These are phyloP conservation scores for Sphaerophoria rueppellii DNA, from an alignment of 2,888 invertebrate genomes.

Conservation along the genomic window DNA sequence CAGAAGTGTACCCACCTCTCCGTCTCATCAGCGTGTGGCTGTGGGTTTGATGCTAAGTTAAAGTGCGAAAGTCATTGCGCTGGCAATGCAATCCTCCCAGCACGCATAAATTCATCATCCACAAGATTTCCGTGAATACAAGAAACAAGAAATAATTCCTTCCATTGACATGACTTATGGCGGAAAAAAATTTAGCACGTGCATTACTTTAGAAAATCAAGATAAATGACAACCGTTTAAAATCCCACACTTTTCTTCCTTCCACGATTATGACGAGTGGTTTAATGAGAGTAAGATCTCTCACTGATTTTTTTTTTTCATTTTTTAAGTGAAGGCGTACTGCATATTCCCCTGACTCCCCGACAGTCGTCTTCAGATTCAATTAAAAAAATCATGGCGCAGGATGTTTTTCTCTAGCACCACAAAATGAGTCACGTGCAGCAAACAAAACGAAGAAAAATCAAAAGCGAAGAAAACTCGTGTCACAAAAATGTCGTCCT, in stretches of 20 bases:
- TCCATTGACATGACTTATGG: constrained; percentile 54
- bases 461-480: neutral
- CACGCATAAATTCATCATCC: neutral
- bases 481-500: neutral
- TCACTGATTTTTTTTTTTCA: neutral
- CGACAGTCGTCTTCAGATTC: constrained; percentile 42
- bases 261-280: neutral
- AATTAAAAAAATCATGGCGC: constrained; percentile 53
- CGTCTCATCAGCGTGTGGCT: neutral
- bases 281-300: constrained; percentile 16
- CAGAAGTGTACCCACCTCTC: neutral
- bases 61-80: neutral
- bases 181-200: constrained; percentile 32
- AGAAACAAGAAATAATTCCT: constrained; percentile 3
- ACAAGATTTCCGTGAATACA: neutral
- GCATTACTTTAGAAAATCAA: constrained; percentile 1
- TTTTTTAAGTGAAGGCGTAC: constrained; percentile 2
- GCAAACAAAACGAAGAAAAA: neutral
- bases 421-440: constrained; percentile 50
- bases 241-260: neutral
- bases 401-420: constrained; percentile 7
- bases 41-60: neutral
- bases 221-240: neutral
- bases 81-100: neutral
- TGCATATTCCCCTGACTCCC: constrained; percentile 13